A percentile compares a stretch with the other conserved stretches of the same genome.
Conservation (phyloP, 2,888 invertebrate genomes). For the Ametastegia equiseti region DNA sequence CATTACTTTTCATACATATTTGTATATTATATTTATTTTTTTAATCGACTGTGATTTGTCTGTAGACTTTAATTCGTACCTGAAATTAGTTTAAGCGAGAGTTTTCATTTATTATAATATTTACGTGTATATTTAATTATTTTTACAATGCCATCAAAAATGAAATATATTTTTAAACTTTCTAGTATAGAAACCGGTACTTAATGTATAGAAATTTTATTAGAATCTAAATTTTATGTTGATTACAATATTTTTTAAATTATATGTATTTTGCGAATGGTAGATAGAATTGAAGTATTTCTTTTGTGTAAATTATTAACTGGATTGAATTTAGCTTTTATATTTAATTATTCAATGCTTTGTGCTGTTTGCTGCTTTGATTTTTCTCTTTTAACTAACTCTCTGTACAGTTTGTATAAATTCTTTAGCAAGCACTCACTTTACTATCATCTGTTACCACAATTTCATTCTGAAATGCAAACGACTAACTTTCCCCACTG, state of each 20-base stretch:
- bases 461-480: not conserved
- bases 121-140: not conserved
- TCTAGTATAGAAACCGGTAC: not conserved
- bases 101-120: constrained; percentile 3
- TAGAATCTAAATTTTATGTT: not conserved
- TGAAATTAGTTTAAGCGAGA: constrained; percentile 14
- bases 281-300: not conserved
- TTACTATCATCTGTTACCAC: not conserved
- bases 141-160: not conserved
- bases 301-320: not conserved
- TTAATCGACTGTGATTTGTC: constrained; percentile 36
- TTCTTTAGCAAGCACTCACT: no score
- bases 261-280: not conserved
- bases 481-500: no score
- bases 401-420: not conserved
- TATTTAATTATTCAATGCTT: not conserved
- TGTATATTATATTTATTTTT: no score
- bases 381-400: constrained; percentile 6
- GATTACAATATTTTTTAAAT: not conserved
- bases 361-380: constrained; percentile 21
- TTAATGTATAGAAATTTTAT: constrained; percentile 1
- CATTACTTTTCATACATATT: not conserved
- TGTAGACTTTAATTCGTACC: constrained; percentile 26
- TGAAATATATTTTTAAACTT: not conserved
- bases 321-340: not conserved